Evolutionary conservation across 1,140 invertebrate species (phyloP), one percentile per base, ranked within the genome.

Genomic region (Episyrphus balteatus): DNA sequence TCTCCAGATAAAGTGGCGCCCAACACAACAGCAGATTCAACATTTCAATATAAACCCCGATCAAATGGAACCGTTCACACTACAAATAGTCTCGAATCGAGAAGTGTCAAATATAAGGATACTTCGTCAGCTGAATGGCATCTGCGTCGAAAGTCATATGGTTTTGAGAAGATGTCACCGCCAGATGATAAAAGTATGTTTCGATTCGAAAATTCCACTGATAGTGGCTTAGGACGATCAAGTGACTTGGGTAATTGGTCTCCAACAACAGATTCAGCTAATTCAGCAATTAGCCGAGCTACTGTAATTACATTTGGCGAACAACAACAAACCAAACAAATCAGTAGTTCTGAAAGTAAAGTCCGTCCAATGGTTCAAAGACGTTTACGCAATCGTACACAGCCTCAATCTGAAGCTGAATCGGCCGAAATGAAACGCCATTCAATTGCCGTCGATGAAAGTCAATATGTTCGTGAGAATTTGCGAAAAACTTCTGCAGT

Each of bases 181-280:
- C 59, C 70, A 51, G 72, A 74, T 47, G 71, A 71, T 48, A 71
- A 71, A 33, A 61, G 71, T 40, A 61, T 68, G 7, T 59, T 56
- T 10, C 70, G 70, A 1, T 75, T 80, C 49, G 79, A 82, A 58
- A 79, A 79, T 13, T 83, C 81, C 11, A 83, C 80, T 5, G 82
- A 84, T 52, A 83, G 81, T 53, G 82, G 81, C 1, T 76, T 84
- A 51, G 82, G 80, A 51, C 75, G 79, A 52, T 84, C 82, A 1
- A 74, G 76, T 18, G 80, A 82, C 69, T 70, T 80, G 18, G 73
- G 75, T n/a, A 73, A 74, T 47, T 66, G 60, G 62, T 68, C 66
- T 11, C 62, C 65, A 21, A 66, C 59, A 42, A 11, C 46, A 15
- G 30, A 26, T n/a, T 13, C 18, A 53, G 12, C 51, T 51, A 2